Evolutionary conservation across 1,140 invertebrate species (phyloP).

Genomic region (Scaptomyza montana): DNA sequence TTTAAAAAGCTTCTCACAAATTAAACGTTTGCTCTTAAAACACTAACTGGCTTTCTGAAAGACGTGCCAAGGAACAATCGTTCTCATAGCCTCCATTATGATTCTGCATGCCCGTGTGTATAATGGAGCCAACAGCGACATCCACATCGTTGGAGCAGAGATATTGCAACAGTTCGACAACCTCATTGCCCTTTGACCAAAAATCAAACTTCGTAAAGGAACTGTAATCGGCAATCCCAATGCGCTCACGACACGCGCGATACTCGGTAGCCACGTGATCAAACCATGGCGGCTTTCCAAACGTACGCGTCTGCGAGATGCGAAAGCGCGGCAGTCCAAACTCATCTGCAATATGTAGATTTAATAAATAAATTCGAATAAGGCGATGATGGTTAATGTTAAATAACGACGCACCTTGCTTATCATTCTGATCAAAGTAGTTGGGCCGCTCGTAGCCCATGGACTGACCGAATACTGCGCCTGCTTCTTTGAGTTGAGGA

Average conservation of each 20-base stretch:
- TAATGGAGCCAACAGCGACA: constrained; percentile 96
- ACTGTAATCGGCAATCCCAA: constrained; percentile 98
- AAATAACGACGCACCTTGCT: constrained; percentile 84
- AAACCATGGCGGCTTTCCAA: constrained; percentile 97
- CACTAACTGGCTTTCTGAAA: constrained; percentile 94
- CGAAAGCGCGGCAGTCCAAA: constrained; percentile 84
- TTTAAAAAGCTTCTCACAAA: too few species aligned
- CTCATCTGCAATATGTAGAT: constrained; percentile 55
- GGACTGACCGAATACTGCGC: constrained; percentile 98
- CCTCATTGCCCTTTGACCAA: constrained; percentile 94
- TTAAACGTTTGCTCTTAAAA: not conserved
- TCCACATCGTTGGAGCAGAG: constrained; percentile 98
- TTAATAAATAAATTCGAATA: too few species aligned
- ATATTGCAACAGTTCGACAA: constrained; percentile 95
- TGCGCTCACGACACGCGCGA: constrained; percentile 95
- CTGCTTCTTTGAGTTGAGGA: constrained; percentile 94
- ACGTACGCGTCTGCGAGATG: constrained; percentile 90
- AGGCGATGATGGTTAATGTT: too few species aligned
- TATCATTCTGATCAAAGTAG: constrained; percentile 90
- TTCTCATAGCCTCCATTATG: constrained; percentile 97
- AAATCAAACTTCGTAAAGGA: constrained; percentile 99
- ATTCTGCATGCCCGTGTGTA: constrained; percentile 99
- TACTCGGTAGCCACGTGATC: constrained; percentile 95
- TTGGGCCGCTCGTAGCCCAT: constrained; percentile 99
- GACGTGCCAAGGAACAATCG: constrained; percentile 96